phyloP scores from a whole-genome alignment of 2,797 vertebrate genomes.

The Thamnophis elegans region DNA sequence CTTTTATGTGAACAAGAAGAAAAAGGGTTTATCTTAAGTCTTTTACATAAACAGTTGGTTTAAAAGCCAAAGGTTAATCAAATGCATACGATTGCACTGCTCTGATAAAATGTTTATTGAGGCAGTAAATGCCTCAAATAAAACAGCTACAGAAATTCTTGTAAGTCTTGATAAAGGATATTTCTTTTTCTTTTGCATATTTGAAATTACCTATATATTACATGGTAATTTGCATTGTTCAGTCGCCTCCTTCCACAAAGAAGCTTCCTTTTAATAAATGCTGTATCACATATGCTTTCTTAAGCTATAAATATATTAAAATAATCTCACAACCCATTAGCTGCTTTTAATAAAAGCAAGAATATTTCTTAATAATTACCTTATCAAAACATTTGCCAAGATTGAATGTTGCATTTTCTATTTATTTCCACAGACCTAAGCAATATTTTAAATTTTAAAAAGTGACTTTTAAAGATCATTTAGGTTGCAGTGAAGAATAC shows the following conservation, averaged over 20 bases:
- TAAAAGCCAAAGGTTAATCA: slow-evolving; percentile 28
- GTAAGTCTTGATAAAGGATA: not conserved
- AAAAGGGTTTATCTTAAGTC: slow-evolving; percentile 8
- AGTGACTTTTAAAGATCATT: not conserved
- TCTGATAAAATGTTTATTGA: slow-evolving; percentile 23
- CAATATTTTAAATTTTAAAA: not conserved
- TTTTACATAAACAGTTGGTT: slow-evolving; percentile 38
- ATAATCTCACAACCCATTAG: not conserved
- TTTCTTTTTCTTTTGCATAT: not conserved
- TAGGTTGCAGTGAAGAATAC: not conserved
- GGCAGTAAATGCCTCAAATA: not conserved
- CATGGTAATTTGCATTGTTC: slow-evolving; percentile 1
- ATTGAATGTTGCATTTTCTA: not conserved
- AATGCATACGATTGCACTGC: slow-evolving; percentile 12
- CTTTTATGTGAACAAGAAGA: slow-evolving; percentile 26
- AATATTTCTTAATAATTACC: slow-evolving; percentile 5
- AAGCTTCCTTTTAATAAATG: not conserved
- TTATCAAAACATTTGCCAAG: not conserved
- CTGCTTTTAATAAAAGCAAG: not conserved
- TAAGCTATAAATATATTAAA: not conserved
- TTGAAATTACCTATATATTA: slow-evolving; percentile 8
- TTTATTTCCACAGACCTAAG: not conserved
- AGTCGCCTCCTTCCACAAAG: not conserved
- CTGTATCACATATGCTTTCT: not conserved
- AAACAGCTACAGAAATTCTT: slow-evolving; percentile 6